Base-by-base conservation (phyloP, 92 coral and sea anemone genomes). In the Zoanthus solanderi region DNA sequence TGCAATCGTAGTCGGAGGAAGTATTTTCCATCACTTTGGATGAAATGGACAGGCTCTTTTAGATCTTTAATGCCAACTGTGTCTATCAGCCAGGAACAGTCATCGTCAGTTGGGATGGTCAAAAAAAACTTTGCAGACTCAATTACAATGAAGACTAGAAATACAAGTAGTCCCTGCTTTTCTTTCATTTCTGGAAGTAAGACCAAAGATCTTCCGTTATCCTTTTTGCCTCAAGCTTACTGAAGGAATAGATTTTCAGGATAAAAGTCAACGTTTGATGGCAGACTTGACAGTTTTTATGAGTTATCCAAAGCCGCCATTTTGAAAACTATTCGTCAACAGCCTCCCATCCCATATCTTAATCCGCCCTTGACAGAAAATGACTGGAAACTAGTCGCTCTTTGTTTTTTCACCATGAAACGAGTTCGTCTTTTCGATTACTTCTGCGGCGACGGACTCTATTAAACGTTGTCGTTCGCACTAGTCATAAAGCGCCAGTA, bases 1-100 rank as follows among this genome's bases (percentile, higher is more conserved):
- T 84, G 79, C 6, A 91, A 88, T 80, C 92, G 91, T 18, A 94
- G 50, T 31, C 94, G 93, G 47, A 94, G 86, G 56, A 89, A 91
- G 72, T 91, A 94, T 46, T 90, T 86, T 54, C 91, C 91, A 10
- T 88, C 87, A 57, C 88, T 83, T 57, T 84, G 58, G 37, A 94
- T 79, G 11, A 83, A 71, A 23, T 87, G 63, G 46, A 80, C 84
- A 16, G 79, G 89, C 57, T 44, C 79, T 61, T 76, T 46, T 5
- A 67, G 28, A 44, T 91, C 87, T 28, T 79, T 87, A n/a, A 69
- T 79, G 14, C 76, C 75, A 42, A 89, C 90, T 34, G 84, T 82
- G 87, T 87, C 90, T 23, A 89, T 71, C 18, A 89, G 75, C 96
- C 96, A 91, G 17, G 69, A 71, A 46, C 96, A 94, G 65, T 73